phyloP scores from a whole-genome alignment of 1,140 invertebrate genomes.

The Leptoteleia sp. region DNA sequence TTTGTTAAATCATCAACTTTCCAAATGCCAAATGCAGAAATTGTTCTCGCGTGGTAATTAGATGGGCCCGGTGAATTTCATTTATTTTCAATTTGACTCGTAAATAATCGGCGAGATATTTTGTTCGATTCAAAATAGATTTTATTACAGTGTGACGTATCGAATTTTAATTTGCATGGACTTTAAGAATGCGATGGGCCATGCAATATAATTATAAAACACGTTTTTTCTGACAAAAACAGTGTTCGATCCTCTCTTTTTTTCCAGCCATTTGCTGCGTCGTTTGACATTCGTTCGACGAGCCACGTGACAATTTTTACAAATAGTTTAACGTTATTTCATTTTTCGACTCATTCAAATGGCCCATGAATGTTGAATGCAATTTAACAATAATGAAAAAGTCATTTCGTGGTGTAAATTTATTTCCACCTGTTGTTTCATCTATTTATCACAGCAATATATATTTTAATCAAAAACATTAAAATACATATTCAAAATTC shows the following conservation, averaged over 20 bases:
- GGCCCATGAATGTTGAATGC: no score
- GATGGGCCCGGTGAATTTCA: constrained; percentile 1
- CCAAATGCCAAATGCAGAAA: constrained; percentile 5
- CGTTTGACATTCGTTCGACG: constrained; percentile 24
- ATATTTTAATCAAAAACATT: no score
- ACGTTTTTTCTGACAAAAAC: constrained; percentile 28
- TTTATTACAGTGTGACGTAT: constrained; percentile 12
- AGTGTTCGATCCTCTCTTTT: constrained; percentile 3
- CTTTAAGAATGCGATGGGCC: constrained; percentile 14
- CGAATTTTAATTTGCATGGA: constrained; percentile 19
- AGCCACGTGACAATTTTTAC: constrained; percentile 17
- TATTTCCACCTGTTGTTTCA: no score
- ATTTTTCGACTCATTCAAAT: constrained; percentile 3
- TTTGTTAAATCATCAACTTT: constrained; percentile 42
- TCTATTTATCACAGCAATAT: no score
- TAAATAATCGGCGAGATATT: constrained; percentile 10
- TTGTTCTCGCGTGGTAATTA: constrained; percentile 25
- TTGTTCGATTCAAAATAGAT: constrained; percentile 6
- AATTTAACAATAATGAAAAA: no score
- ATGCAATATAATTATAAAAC: constrained; percentile 36
- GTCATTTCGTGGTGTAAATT: no score
- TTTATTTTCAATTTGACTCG: neutral
- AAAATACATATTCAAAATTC: no score
- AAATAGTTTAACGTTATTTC: constrained; percentile 5
- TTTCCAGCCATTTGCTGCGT: constrained; percentile 2